phyloP scores from a whole-genome alignment of 2,888 invertebrate genomes.

The Ophonus ardosiacus region DNA sequence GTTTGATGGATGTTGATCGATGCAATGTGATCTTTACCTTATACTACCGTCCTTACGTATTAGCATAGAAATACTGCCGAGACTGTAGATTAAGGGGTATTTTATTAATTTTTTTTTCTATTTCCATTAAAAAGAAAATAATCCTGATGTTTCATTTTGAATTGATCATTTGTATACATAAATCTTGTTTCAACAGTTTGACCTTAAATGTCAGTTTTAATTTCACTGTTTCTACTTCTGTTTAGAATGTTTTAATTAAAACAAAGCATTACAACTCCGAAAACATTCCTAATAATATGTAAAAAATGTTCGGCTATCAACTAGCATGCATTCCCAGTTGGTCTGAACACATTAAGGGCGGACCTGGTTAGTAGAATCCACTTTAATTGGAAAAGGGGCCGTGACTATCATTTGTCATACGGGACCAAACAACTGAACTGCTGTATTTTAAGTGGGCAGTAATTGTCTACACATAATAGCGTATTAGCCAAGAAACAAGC shows the following conservation, averaged over 20 bases:
- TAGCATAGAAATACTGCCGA: no score
- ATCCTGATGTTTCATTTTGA: no score
- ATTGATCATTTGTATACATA: no score
- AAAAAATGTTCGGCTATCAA: constrained; percentile 19
- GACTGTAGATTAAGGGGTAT: no score
- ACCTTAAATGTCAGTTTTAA: not conserved
- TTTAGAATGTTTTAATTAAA: constrained; percentile 21
- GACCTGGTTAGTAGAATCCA: constrained; percentile 51
- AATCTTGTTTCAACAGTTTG: no score
- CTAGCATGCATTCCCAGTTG: not conserved
- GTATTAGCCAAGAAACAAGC: constrained; percentile 45
- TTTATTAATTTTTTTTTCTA: no score
- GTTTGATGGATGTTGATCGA: no score
- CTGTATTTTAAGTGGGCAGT: constrained; percentile 54
- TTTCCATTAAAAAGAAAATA: no score
- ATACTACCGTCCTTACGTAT: no score
- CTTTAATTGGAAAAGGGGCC: constrained; percentile 63
- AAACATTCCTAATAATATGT: constrained; percentile 14
- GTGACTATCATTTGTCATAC: constrained; percentile 60
- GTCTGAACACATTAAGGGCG: constrained; percentile 54
- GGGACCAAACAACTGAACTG: constrained; percentile 29
- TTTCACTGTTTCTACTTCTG: not conserved
- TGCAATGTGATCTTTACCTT: no score
- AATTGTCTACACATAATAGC: constrained; percentile 50
- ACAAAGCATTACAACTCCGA: constrained; percentile 16